Evolutionary conservation across 2,113 vertebrate species (phyloP).

Genomic region (Phylloscopus whistleri): DNA sequence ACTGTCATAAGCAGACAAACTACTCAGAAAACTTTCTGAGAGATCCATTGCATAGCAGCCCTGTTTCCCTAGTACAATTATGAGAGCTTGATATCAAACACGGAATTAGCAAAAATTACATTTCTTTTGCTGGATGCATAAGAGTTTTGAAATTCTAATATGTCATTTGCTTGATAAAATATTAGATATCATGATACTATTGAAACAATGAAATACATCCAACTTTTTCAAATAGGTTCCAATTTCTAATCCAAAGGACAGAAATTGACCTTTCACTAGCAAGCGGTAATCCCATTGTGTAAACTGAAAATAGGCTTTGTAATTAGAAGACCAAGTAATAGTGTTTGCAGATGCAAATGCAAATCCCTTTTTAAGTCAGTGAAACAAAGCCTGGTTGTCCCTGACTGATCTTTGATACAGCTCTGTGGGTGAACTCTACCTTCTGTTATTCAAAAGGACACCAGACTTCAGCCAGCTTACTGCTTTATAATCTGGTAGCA

Average conservation of each 20-base stretch:
- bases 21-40: background rate
- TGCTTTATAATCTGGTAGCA: background rate
- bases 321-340: background rate
- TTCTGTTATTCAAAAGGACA: background rate
- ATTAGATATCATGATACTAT: background rate
- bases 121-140: background rate
- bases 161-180: background rate
- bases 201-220: background rate
- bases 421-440: background rate
- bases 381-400: background rate
- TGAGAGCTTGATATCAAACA: background rate
- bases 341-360: background rate
- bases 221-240: background rate
- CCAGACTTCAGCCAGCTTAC: background rate
- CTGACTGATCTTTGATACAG: background rate
- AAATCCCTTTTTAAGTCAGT: background rate
- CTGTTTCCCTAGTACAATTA: background rate
- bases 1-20: background rate
- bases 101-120: background rate
- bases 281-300: background rate
- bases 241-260: background rate
- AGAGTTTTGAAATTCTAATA: background rate
- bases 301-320: background rate
- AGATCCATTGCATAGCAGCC: background rate
- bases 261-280: background rate